Evolutionary conservation across 2,113 vertebrate species (phyloP).

Genomic region (Psilopsiagon aymara): DNA sequence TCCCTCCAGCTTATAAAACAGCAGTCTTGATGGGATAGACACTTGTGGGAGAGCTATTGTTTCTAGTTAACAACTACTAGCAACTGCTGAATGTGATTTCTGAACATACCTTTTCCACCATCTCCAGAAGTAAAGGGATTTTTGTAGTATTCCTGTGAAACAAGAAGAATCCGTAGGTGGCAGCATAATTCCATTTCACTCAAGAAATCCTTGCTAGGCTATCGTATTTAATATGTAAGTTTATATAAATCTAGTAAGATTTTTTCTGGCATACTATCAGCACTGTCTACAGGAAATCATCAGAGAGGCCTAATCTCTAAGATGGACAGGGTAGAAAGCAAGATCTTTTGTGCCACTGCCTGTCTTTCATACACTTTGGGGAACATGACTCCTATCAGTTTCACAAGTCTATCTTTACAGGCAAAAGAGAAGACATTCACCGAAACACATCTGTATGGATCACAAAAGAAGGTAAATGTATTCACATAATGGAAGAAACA

Average conservation of each 20-base stretch:
- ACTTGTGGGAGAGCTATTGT: not conserved
- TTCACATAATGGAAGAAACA: not conserved
- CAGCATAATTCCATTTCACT: not conserved
- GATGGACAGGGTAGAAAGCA: not conserved
- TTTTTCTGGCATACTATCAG: not conserved
- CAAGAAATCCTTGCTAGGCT: not conserved
- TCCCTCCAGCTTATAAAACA: not conserved
- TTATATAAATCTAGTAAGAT: not conserved
- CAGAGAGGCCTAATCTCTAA: not conserved
- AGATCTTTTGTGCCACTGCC: not conserved
- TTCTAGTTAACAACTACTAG: not conserved
- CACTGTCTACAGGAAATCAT: not conserved
- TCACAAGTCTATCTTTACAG: not conserved
- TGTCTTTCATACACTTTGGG: not conserved
- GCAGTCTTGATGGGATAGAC: not conserved
- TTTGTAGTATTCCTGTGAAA: conserved; percentile 87
- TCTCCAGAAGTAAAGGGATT: conserved; percentile 96
- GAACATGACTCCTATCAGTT: not conserved
- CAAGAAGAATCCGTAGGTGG: conserved; percentile 58
- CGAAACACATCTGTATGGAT: not conserved
- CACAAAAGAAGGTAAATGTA: not conserved
- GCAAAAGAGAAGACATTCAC: not conserved
- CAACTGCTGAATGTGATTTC: not conserved
- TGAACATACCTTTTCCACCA: conserved; percentile 84
- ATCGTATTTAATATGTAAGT: not conserved